Conservation (phyloP, 2,113 vertebrate genomes). For the Hippocampus comes region DNA sequence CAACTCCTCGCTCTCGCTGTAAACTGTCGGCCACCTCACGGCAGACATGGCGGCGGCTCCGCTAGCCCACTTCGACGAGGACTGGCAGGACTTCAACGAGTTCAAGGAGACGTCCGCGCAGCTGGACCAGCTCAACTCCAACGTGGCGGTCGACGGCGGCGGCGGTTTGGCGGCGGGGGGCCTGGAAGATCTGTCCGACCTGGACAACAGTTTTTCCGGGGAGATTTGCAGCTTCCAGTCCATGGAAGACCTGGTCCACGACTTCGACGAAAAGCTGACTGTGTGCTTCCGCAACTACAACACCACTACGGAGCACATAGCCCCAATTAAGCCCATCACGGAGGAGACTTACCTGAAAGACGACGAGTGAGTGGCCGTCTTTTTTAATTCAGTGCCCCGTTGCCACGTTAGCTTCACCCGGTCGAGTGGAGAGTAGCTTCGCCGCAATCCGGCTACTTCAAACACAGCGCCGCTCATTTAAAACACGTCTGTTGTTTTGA, state of each 20-base stretch:
- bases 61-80: conserved; percentile 84
- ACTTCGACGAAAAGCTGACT: conserved; percentile 84
- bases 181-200: conserved; percentile 71
- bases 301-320: conserved; percentile 74
- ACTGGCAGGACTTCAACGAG: conserved; percentile 97
- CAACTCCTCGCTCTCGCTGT: not conserved
- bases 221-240: conserved; percentile 77
- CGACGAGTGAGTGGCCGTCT: conserved; percentile 84
- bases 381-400: conserved; percentile 15
- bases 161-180: conserved; percentile 27
- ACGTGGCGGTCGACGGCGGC: conserved; percentile 41
- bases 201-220: conserved; percentile 76
- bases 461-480: conserved; percentile 15
- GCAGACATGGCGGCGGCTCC: conserved; percentile 81
- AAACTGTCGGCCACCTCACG: conserved; percentile 8
- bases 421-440: conserved; percentile 29
- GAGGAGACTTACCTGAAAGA: conserved; percentile 84
- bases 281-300: conserved; percentile 84
- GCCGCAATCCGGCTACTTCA: conserved; percentile 34
- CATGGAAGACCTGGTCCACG: conserved; percentile 80
- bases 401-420: conserved; percentile 24
- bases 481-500: not conserved
- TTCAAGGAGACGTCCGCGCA: conserved; percentile 74
- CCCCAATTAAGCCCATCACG: conserved; percentile 81
- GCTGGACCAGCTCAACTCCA: conserved; percentile 72